These are phyloP conservation scores for Tauraco erythrolophus DNA, from an alignment of 2,113 vertebrate genomes.

Conservation along the genomic window DNA sequence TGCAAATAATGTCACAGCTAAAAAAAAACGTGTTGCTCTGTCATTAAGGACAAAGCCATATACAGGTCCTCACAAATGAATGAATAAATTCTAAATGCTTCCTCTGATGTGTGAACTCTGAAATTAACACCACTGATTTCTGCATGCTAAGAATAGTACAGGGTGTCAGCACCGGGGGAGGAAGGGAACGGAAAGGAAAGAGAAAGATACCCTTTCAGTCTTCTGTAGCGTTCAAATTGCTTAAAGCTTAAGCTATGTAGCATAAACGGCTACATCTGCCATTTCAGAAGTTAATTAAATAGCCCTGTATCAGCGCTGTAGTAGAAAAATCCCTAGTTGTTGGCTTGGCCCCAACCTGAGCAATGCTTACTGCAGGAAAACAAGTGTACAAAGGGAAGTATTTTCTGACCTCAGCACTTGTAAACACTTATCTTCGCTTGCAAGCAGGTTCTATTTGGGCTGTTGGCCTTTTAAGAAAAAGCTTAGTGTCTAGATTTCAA, in stretches of 20 bases:
- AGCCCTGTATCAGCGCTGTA: not conserved
- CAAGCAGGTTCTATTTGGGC: not conserved
- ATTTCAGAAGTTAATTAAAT: constrained; percentile 17
- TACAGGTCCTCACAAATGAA: constrained; percentile 34
- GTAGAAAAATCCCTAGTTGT: not conserved
- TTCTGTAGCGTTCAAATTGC: constrained; percentile 9
- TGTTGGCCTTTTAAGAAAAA: constrained; percentile 17
- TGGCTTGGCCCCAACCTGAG: not conserved
- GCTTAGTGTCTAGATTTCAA: not conserved
- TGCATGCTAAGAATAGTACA: constrained; percentile 59
- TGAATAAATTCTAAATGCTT: constrained; percentile 43
- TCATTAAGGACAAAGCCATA: constrained; percentile 4
- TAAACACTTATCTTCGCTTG: not conserved
- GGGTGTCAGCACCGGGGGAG: constrained; percentile 28
- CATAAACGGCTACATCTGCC: constrained; percentile 18
- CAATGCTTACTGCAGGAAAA: not conserved
- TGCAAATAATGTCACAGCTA: constrained; percentile 23
- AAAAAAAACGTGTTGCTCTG: not conserved
- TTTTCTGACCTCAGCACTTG: not conserved
- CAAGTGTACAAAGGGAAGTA: not conserved
- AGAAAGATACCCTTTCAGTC: constrained; percentile 2
- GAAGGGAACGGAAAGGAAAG: not conserved
- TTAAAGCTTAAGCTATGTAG: not conserved
- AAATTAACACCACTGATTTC: constrained; percentile 46
- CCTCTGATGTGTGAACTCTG: constrained; percentile 51